A percentile compares a stretch with the other conserved stretches of the same genome.
These are phyloP conservation scores for Acrocephalus kingi DNA, from an alignment of 2,113 vertebrate species.

Conservation along the genomic window DNA sequence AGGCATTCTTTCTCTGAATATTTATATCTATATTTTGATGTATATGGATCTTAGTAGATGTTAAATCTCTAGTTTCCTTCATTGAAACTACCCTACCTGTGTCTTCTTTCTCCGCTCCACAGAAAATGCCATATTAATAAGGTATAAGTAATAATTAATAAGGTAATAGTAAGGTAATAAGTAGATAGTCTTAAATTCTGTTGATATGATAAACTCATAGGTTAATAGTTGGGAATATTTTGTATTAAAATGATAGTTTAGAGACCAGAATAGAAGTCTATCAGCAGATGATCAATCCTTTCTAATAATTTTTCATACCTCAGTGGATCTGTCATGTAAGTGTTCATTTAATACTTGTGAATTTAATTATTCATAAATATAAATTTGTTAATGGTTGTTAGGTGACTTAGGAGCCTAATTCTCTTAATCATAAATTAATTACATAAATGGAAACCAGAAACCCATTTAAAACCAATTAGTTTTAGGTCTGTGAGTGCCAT, in stretches of 20 bases:
- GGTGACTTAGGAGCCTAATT: not conserved
- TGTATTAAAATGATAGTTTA: not conserved
- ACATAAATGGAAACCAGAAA: not conserved
- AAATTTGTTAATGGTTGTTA: not conserved
- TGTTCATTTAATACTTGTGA: not conserved
- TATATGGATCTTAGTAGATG: not conserved
- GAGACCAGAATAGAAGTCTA: not conserved
- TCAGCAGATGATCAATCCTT: not conserved
- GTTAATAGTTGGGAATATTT: not conserved
- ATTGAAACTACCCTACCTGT: not conserved
- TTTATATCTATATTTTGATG: not conserved
- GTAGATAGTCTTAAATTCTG: not conserved
- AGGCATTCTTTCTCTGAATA: not conserved
- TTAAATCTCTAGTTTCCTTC: not conserved
- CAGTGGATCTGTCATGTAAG: accelerated
- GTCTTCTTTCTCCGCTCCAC: not conserved
- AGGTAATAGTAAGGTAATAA: not conserved
- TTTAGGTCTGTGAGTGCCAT: not conserved
- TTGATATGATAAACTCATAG: not conserved
- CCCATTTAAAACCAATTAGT: not conserved
- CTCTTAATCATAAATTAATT: not conserved
- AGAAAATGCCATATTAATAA: not conserved
- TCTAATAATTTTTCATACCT: not conserved
- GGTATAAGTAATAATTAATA: not conserved
- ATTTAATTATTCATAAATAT: not conserved